These are phyloP conservation scores for Diaphora mendica DNA, from an alignment of 2,888 invertebrate genomes.

Conservation along the genomic window DNA sequence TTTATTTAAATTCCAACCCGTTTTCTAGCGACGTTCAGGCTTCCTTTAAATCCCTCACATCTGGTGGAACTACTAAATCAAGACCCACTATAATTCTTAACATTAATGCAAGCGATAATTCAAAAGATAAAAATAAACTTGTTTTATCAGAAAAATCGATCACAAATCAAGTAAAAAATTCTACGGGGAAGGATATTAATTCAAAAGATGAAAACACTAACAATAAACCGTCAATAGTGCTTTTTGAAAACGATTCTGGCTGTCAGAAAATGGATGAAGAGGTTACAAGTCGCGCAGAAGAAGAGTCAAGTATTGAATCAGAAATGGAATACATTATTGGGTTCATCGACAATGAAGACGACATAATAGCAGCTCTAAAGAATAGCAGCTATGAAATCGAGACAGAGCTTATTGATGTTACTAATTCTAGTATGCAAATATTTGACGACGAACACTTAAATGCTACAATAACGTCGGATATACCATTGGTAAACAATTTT, in stretches of 20 bases:
- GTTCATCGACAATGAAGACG: slow-evolving; percentile 25
- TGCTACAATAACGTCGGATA: slow-evolving; percentile 20
- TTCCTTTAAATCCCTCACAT: slow-evolving; percentile 48
- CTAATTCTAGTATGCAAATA: slow-evolving; percentile 11
- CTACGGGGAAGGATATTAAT: slow-evolving; percentile 16
- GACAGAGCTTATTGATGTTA: slow-evolving; percentile 9
- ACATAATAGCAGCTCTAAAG: slow-evolving; percentile 26
- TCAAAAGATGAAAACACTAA: slow-evolving; percentile 14
- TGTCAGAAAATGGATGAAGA: slow-evolving; percentile 1
- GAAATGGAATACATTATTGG: slow-evolving; percentile 22
- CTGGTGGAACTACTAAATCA: slow-evolving; percentile 24
- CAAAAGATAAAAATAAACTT: neutral
- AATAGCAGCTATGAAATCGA: no score
- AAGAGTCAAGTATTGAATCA: slow-evolving; percentile 4
- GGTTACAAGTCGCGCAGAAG: slow-evolving; percentile 10
- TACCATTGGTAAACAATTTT: slow-evolving; percentile 23
- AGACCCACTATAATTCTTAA: slow-evolving; percentile 26
- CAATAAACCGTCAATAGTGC: slow-evolving; percentile 2
- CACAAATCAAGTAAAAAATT: neutral
- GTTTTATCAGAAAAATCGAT: slow-evolving; percentile 9
- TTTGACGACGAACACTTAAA: slow-evolving; percentile 19
- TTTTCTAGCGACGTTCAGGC: slow-evolving; percentile 66
- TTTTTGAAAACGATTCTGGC: slow-evolving; percentile 4
- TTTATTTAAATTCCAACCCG: slow-evolving; percentile 61
- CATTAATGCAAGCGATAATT: slow-evolving; percentile 22